Percentiles rank a stretch among this genome's conserved stretches.
phyloP scores from a whole-genome alignment of 2,113 vertebrate genomes.

The Sitta europaea region DNA sequence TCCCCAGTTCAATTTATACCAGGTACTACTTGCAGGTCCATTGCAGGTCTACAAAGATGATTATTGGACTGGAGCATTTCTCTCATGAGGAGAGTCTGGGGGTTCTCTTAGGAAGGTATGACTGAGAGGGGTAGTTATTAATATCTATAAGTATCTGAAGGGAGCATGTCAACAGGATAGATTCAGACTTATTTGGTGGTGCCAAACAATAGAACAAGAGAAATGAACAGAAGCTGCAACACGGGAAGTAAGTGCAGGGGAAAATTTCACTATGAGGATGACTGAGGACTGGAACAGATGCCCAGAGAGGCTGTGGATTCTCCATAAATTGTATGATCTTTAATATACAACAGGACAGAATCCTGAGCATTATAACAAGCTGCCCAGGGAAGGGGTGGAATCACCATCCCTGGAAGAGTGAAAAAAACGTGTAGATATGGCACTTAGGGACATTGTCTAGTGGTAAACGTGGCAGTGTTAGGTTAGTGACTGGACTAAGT shows the following conservation, averaged over 20 bases:
- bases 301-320: background rate
- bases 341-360: background rate
- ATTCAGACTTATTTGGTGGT: background rate
- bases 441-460: background rate
- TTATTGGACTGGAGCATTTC: background rate
- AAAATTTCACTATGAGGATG: background rate
- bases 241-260: accelerated
- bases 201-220: background rate
- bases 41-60: background rate
- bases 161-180: background rate
- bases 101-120: background rate
- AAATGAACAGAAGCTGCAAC: background rate
- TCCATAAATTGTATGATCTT: too few species aligned
- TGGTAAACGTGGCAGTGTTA: background rate
- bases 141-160: background rate
- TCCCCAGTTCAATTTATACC: background rate
- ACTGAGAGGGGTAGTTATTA: background rate
- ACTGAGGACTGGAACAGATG: background rate
- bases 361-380: background rate
- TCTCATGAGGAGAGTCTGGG: background rate
- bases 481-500: background rate
- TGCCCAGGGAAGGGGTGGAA: background rate
- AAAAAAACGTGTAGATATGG: background rate
- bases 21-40: background rate
- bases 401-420: background rate